Conservation (phyloP, 2,797 vertebrate species). For the Gymnoscopelus microlampas region DNA sequence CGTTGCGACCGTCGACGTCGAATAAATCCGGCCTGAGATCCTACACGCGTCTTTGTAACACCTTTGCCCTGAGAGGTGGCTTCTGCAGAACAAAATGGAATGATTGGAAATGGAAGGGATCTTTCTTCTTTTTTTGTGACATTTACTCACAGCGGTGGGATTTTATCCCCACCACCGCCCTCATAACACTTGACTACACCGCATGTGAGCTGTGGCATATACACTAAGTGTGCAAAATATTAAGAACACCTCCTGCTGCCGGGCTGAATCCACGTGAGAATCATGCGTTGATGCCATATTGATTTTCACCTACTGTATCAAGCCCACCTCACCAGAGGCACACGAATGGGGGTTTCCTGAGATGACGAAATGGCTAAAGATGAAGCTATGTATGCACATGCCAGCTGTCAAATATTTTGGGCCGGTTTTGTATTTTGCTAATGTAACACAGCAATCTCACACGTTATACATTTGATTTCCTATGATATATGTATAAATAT, state of each 20-base stretch:
- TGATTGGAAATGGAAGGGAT: slow-evolving; percentile 77
- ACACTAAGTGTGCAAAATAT: slow-evolving; percentile 68
- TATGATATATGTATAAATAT: too few species aligned
- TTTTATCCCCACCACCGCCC: slow-evolving; percentile 63
- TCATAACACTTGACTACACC: slow-evolving; percentile 63
- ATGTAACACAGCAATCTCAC: too few species aligned
- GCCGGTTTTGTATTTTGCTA: too few species aligned
- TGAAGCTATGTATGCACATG: too few species aligned
- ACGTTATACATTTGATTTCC: too few species aligned
- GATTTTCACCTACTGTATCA: too few species aligned
- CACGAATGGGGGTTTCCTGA: too few species aligned
- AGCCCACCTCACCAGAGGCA: too few species aligned
- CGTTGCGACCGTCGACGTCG: too few species aligned
- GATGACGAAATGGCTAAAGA: too few species aligned
- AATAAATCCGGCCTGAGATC: slow-evolving; percentile 10
- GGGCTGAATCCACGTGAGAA: background rate
- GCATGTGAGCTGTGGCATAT: slow-evolving; percentile 57
- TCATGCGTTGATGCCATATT: too few species aligned
- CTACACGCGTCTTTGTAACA: slow-evolving; percentile 68
- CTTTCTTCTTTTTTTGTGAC: slow-evolving; percentile 67
- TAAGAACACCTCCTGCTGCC: slow-evolving; percentile 45
- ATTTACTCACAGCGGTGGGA: slow-evolving; percentile 72
- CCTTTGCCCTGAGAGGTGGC: slow-evolving; percentile 73
- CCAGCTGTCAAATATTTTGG: too few species aligned
- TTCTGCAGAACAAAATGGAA: slow-evolving; percentile 83